Evolutionary conservation across 2,113 vertebrate species (phyloP).

Genomic region (Podarcis muralis): DNA sequence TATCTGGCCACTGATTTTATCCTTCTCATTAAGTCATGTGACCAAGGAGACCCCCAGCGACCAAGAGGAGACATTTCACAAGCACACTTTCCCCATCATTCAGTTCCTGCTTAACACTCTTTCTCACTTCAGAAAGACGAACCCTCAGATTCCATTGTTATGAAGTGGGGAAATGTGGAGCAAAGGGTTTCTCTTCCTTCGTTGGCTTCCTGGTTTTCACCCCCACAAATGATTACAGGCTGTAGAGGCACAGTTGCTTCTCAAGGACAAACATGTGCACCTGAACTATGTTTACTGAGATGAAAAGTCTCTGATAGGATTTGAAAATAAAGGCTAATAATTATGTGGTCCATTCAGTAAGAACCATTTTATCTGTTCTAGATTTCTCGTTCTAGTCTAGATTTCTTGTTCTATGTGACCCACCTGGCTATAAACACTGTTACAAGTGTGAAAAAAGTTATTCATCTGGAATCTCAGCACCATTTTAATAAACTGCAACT

Average conservation of each 20-base stretch:
- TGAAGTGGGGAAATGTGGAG: no score
- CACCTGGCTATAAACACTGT: no score
- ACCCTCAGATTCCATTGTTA: neutral
- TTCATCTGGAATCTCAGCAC: no score
- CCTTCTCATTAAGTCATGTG: neutral
- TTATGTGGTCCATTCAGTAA: no score
- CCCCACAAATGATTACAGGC: neutral
- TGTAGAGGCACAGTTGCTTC: neutral
- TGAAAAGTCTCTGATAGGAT: neutral
- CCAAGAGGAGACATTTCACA: neutral
- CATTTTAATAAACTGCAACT: no score
- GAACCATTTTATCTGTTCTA: neutral
- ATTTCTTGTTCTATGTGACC: no score
- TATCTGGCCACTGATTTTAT: neutral
- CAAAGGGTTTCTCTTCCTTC: neutral
- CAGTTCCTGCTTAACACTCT: no score
- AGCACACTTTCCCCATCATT: no score
- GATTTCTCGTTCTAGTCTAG: no score
- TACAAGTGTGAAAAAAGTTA: no score
- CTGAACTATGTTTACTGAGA: neutral
- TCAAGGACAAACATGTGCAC: neutral
- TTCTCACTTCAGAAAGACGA: neutral
- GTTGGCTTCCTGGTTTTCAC: neutral
- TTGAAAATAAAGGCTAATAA: neutral
- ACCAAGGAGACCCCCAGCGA: conserved; percentile 69